A percentile compares a stretch with the other conserved stretches of the same genome.
Conservation (phyloP, 2,113 vertebrate species). For the Chloropsis cyanopogon region DNA sequence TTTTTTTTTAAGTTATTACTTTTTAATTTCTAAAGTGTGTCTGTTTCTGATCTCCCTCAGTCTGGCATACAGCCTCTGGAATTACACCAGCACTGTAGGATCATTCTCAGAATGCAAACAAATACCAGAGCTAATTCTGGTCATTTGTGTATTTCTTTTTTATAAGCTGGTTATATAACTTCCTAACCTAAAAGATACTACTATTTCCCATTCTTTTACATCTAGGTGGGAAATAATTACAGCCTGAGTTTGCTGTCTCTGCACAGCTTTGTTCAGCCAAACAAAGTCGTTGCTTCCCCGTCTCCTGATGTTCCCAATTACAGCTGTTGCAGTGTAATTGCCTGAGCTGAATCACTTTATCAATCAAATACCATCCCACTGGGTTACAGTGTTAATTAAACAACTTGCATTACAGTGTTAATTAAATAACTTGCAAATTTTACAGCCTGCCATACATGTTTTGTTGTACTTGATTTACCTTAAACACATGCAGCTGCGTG, state of each 20-base stretch:
- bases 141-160: neutral
- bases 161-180: neutral
- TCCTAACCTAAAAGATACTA: neutral
- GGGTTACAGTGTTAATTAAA: slow-evolving; percentile 33
- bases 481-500: neutral
- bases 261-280: neutral
- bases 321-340: neutral
- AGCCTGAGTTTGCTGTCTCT: neutral
- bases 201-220: neutral
- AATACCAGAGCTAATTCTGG: neutral
- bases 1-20: neutral
- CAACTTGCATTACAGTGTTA: neutral
- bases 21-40: neutral
- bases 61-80: neutral
- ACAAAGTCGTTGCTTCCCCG: neutral
- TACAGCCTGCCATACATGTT: neutral
- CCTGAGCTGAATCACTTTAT: neutral
- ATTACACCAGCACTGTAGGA: neutral
- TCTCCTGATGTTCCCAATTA: neutral
- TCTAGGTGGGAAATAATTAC: neutral
- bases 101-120: neutral
- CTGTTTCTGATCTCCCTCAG: neutral
- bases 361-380: neutral
- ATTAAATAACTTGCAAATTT: slow-evolving; percentile 3
- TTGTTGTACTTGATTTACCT: neutral